Evolutionary conservation across 2,113 vertebrate species (phyloP).

Genomic region (Dasypus novemcinctus): DNA sequence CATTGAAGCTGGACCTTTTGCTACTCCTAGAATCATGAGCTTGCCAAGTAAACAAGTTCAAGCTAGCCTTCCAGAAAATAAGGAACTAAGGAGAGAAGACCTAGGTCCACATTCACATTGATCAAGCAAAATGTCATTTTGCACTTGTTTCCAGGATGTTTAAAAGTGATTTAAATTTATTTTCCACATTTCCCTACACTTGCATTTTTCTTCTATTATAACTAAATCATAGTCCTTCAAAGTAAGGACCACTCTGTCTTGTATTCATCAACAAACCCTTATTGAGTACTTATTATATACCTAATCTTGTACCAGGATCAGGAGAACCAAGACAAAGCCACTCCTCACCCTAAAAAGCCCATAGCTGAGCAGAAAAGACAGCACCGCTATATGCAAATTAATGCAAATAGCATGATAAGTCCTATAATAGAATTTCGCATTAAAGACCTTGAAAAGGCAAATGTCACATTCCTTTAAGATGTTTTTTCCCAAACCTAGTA

Average conservation of each 20-base stretch:
- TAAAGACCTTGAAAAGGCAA: background rate
- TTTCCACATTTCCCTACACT: background rate
- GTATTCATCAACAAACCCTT: background rate
- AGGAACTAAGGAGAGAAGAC: background rate
- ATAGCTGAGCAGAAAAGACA: background rate
- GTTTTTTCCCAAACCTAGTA: background rate
- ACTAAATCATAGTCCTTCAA: background rate
- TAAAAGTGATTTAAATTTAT: background rate
- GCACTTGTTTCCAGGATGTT: background rate
- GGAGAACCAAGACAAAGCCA: background rate
- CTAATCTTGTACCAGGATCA: background rate
- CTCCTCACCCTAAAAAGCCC: background rate
- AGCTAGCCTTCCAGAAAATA: background rate
- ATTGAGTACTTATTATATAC: background rate
- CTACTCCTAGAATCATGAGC: background rate
- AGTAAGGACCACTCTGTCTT: background rate
- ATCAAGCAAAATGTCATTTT: background rate
- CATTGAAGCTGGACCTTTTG: background rate
- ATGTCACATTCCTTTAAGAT: background rate
- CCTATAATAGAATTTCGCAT: background rate
- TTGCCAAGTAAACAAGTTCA: background rate
- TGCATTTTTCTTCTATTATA: background rate
- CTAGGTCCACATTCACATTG: background rate
- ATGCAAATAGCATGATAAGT: background rate
- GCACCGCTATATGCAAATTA: accelerated